These are phyloP conservation scores for Jacana jacana DNA, from an alignment of 2,113 vertebrate genomes.

Conservation along the genomic window DNA sequence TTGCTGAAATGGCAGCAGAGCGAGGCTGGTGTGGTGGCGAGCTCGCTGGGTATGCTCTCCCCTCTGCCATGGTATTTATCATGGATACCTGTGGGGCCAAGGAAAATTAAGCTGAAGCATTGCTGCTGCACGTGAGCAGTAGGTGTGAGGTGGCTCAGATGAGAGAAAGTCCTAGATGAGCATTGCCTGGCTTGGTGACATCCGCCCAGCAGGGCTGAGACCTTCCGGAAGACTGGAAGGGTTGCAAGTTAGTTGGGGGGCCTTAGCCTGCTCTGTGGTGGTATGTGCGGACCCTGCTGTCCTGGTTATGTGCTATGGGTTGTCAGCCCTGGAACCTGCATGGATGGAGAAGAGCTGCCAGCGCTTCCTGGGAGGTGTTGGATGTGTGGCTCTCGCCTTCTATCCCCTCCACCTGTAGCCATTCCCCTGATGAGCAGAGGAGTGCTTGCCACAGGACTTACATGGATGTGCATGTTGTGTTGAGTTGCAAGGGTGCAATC, in stretches of 20 bases:
- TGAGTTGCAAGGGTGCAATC: neutral
- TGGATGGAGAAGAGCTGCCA: neutral
- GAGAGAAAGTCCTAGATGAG: neutral
- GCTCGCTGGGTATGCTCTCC: neutral
- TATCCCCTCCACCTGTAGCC: neutral
- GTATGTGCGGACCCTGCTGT: neutral
- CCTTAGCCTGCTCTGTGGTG: neutral
- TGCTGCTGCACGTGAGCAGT: fast-evolving
- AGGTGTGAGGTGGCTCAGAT: neutral
- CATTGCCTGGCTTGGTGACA: neutral
- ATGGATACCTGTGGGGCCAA: neutral
- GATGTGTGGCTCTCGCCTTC: fast-evolving
- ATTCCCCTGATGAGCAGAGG: neutral
- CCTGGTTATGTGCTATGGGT: neutral
- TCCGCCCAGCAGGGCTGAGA: neutral
- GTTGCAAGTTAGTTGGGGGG: neutral
- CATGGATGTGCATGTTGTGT: fast-evolving
- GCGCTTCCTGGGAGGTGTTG: neutral
- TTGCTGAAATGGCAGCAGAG: neutral
- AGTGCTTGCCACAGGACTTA: neutral
- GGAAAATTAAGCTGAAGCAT: neutral
- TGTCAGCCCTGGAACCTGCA: fast-evolving
- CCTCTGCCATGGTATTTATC: fast-evolving
- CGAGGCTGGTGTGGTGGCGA: fast-evolving
- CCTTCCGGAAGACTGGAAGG: neutral